Evolutionary conservation across 2,888 invertebrate genomes (phyloP).

Genomic region (Rhingia rostrata): DNA sequence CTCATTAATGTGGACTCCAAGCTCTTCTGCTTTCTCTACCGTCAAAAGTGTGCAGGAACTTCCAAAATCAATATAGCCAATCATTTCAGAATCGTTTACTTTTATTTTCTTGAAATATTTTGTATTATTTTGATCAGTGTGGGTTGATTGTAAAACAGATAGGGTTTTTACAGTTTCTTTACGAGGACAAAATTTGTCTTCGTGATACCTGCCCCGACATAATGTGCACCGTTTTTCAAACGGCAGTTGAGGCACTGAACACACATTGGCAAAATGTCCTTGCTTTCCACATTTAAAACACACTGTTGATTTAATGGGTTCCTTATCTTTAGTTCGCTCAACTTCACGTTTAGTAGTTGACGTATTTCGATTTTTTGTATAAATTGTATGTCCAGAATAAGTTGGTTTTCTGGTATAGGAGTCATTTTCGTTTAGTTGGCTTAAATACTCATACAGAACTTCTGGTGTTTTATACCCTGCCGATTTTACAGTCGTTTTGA

Average conservation of each 20-base stretch:
- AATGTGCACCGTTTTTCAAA: constrained; percentile 11
- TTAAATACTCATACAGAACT: constrained; percentile 43
- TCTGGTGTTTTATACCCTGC: constrained; percentile 42
- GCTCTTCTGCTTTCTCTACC: constrained; percentile 9
- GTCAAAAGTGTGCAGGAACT: constrained; percentile 22
- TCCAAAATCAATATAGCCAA: constrained; percentile 49
- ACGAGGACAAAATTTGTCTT: constrained; percentile 7
- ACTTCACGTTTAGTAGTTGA: background rate
- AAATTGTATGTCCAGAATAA: background rate
- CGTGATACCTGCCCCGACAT: constrained; percentile 31
- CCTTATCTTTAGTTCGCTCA: background rate
- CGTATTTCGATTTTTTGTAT: too few relatives aligned
- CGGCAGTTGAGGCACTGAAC: background rate
- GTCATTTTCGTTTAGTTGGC: constrained; percentile 25
- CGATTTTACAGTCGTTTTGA: constrained; percentile 44
- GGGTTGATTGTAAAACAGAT: constrained; percentile 1
- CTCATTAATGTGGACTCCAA: constrained; percentile 8
- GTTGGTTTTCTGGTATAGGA: background rate
- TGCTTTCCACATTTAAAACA: constrained; percentile 28
- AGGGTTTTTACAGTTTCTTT: constrained; percentile 10
- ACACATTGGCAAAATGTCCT: constrained; percentile 4
- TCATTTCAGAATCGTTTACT: constrained; percentile 24
- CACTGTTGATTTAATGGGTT: background rate
- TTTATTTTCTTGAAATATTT: constrained; percentile 38
- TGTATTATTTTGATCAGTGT: constrained; percentile 4